Percentiles rank a stretch among this genome's conserved stretches.
These are phyloP conservation scores for Caenorhabditis panamensis DNA, from an alignment of 2,888 invertebrate genomes.

Conservation along the genomic window DNA sequence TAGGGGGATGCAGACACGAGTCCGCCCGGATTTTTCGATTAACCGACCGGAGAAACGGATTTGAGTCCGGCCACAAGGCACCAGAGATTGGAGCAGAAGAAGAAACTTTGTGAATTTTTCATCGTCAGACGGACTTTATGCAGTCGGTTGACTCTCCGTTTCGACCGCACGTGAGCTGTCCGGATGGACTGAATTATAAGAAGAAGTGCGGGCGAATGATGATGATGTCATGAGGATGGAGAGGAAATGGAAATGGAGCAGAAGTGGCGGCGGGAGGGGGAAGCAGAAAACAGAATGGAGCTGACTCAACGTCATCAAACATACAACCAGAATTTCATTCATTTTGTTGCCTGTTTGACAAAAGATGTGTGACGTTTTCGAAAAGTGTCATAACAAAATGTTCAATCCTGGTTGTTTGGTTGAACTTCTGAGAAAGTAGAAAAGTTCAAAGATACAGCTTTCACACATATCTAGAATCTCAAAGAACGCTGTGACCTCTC, in stretches of 20 bases:
- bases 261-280: background rate
- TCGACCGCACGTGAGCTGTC: conserved; percentile 6
- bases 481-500: background rate
- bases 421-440: too few relatives aligned
- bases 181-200: conserved; percentile 14
- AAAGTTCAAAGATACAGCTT: too few relatives aligned
- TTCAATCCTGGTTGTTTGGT: too few relatives aligned
- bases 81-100: conserved; percentile 22
- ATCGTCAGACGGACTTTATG: conserved; percentile 17
- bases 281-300: conserved; percentile 10
- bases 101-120: conserved; percentile 47
- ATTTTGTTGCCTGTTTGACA: background rate
- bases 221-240: conserved; percentile 16
- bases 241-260: conserved; percentile 17
- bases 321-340: conserved; percentile 3
- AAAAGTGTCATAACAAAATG: conserved; percentile 6
- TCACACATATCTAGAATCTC: background rate
- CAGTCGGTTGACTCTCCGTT: background rate
- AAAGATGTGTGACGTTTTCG: conserved; percentile 6
- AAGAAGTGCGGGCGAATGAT: background rate
- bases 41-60: conserved; percentile 49
- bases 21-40: conserved; percentile 43
- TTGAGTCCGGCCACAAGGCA: conserved; percentile 35
- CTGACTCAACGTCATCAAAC: conserved; percentile 10
- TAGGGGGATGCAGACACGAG: conserved; percentile 11